phyloP scores from a whole-genome alignment of 2,113 vertebrate genomes.

The Chloropsis hardwickii region DNA sequence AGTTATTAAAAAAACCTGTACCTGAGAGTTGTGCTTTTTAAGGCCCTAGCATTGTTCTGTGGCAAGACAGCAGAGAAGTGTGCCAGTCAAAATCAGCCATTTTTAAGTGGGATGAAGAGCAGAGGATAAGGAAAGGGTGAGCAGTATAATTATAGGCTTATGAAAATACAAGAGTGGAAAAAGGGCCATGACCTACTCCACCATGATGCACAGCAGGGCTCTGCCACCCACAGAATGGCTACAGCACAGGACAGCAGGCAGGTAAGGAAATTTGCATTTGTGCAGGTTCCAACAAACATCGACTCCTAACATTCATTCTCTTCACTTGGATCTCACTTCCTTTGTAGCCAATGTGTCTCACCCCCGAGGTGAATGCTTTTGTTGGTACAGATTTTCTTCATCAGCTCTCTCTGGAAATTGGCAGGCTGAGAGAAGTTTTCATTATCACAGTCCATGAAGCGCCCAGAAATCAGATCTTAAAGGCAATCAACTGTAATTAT shows the following conservation, averaged over 20 bases:
- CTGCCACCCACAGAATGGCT: neutral
- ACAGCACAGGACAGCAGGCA: neutral
- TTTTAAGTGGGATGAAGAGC: neutral
- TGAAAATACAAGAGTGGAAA: neutral
- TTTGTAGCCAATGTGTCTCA: neutral
- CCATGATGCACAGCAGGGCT: neutral
- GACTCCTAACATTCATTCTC: neutral
- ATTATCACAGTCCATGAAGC: constrained; percentile 23
- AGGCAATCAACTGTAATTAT: constrained; percentile 24
- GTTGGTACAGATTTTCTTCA: constrained; percentile 19
- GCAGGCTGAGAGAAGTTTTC: neutral
- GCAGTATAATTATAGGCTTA: neutral
- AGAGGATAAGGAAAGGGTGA: neutral
- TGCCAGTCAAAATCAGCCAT: neutral
- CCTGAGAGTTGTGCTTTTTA: neutral
- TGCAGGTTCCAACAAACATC: neutral
- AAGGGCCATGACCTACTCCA: neutral
- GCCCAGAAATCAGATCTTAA: constrained; percentile 23
- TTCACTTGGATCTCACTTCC: neutral
- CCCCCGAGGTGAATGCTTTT: neutral
- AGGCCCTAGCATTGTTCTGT: neutral
- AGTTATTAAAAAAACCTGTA: neutral
- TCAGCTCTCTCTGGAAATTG: neutral
- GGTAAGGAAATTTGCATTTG: neutral
- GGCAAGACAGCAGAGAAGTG: neutral